Base-by-base conservation (phyloP, 2,888 invertebrate species). In the Leucozona laternaria region DNA sequence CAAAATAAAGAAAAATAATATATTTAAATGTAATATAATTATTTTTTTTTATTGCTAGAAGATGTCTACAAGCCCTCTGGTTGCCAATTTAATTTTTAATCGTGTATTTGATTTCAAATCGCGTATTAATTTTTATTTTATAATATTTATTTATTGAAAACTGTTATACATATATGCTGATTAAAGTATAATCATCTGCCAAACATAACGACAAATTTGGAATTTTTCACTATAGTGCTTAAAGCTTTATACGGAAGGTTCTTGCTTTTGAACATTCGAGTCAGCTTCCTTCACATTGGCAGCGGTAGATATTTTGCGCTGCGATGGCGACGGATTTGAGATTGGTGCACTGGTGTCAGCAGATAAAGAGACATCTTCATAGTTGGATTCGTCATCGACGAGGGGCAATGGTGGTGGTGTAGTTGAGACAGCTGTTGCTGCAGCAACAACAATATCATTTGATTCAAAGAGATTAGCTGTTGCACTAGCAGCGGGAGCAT, bases 401-500 rank as follows among this genome's bases (percentile, higher is more conserved):
- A 64, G 60, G 13, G 86, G 86, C 68, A 86, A 86, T 34, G 86
- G 86, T 31, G 86, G 86, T 28, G 86, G 86, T 55, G 86, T 86
- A 37, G 78, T 82, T 45, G 86, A 86, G 34, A 86, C 81, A 45
- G 71, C 70, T 22, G 70, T 64, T 22, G 70, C 43, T 20, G 86
- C 71, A 11, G 76, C 48, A 22, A 84, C 81, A 8, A 85, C 77
- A 72, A 66, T 68, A 60, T 86, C 86, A 40, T 58, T 86, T 25
- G 86, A 86, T 86, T 86, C 86, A 40, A 86, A 86, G 17, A 86
- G 82, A 75, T 86, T 86, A 8, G 86, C 53, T 31, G 78, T 25
- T 22, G 73, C 25, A n/a, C 17, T 40, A 8, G 66, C 4, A 43
- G 78, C 37, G 8, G 55, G 31, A 17, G 58, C 17, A 50, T 28